phyloP scores from a whole-genome alignment of 2,888 invertebrate species.

The Axea sp. region DNA sequence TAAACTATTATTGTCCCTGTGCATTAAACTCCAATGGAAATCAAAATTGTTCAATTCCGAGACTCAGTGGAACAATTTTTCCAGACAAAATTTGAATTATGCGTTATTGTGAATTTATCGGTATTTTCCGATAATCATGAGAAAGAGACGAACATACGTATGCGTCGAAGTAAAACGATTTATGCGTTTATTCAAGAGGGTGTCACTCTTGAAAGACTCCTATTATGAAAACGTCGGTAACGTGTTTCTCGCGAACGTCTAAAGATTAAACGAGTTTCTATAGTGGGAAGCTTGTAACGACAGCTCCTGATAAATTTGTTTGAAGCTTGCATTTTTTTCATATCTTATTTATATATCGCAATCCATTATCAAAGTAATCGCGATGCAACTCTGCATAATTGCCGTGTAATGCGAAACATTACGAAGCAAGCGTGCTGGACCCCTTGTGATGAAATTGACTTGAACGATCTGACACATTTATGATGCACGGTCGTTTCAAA shows the following conservation, averaged over 20 bases:
- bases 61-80: constrained; percentile 28
- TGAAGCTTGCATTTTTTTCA: constrained; percentile 37
- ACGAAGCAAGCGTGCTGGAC: neutral
- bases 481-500: constrained; percentile 2
- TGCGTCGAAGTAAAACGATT: constrained; percentile 54
- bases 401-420: constrained; percentile 33
- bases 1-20: constrained; percentile 33
- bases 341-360: constrained; percentile 27
- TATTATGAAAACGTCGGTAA: constrained; percentile 61
- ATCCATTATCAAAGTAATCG: constrained; percentile 12
- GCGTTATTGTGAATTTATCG: constrained; percentile 53
- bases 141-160: constrained; percentile 48
- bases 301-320: constrained; percentile 59
- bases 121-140: constrained; percentile 39
- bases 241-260: constrained; percentile 60
- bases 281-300: constrained; percentile 49
- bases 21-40: constrained; percentile 23
- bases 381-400: constrained; percentile 26
- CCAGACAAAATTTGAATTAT: constrained; percentile 44
- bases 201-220: constrained; percentile 60
- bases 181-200: constrained; percentile 61
- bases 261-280: constrained; percentile 57
- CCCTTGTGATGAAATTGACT: constrained; percentile 5
- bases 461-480: no score
- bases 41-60: constrained; percentile 30